Conservation (phyloP, 2,888 invertebrate species). For the Ptychoptera contaminata region DNA sequence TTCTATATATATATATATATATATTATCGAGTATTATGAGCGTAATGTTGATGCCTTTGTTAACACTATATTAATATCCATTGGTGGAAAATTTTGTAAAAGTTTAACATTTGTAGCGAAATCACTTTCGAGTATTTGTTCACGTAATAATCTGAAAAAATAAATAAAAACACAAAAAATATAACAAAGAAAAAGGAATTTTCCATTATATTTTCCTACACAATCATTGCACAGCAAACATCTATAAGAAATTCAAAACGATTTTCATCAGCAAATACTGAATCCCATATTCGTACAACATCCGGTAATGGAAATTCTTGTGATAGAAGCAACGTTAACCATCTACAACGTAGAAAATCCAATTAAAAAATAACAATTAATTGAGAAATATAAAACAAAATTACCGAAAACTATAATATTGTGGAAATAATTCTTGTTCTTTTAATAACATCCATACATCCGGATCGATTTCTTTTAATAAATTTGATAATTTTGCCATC, state of each 20-base stretch:
- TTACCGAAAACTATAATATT: constrained; percentile 89
- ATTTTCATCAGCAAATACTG: constrained; percentile 76
- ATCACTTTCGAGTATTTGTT: constrained; percentile 70
- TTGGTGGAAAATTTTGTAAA: constrained; percentile 80
- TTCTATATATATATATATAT: no score
- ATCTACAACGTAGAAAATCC: no score
- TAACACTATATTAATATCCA: constrained; percentile 71
- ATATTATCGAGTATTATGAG: no score
- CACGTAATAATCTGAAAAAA: constrained; percentile 55
- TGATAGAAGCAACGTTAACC: constrained; percentile 87
- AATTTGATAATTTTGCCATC: constrained; percentile 68
- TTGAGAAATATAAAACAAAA: background rate
- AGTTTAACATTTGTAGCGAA: constrained; percentile 90
- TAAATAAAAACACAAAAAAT: constrained; percentile 8
- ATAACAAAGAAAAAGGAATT: constrained; percentile 5
- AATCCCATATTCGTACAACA: constrained; percentile 95
- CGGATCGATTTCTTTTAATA: constrained; percentile 61
- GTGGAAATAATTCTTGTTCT: constrained; percentile 76
- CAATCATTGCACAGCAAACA: constrained; percentile 94
- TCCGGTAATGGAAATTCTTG: constrained; percentile 97
- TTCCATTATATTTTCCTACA: no score
- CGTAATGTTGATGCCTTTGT: constrained; percentile 40
- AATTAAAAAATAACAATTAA: constrained; percentile 7
- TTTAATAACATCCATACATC: constrained; percentile 62
- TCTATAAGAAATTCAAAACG: constrained; percentile 84